These are phyloP conservation scores for Cheilosia vulpina DNA, from an alignment of 2,888 invertebrate genomes.

Conservation along the genomic window DNA sequence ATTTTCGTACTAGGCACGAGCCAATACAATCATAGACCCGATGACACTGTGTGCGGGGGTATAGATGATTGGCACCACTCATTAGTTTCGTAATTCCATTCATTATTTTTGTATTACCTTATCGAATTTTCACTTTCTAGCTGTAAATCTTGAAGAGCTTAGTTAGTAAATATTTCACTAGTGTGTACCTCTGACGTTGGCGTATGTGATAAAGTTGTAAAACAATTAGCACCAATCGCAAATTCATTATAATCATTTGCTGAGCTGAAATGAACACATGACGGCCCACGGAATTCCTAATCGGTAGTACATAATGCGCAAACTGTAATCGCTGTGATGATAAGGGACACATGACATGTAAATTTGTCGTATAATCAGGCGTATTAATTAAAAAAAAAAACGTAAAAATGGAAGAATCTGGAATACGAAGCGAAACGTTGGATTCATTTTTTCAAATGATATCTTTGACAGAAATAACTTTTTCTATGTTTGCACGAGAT, in stretches of 20 bases:
- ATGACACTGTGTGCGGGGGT: background rate
- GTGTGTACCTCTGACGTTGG: slow-evolving; percentile 13
- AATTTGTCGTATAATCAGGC: background rate
- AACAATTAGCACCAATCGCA: slow-evolving; percentile 41
- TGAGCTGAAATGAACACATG: background rate
- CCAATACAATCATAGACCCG: background rate
- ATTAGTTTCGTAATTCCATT: slow-evolving; percentile 29
- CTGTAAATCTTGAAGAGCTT: slow-evolving; percentile 18
- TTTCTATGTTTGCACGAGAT: no score
- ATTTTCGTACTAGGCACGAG: slow-evolving; percentile 10
- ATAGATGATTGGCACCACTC: slow-evolving; percentile 3
- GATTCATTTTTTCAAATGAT: no score
- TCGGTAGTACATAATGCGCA: background rate
- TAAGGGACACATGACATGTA: slow-evolving; percentile 35
- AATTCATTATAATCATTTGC: slow-evolving; percentile 20
- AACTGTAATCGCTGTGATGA: background rate
- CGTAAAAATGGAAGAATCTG: no score
- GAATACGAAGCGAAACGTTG: no score
- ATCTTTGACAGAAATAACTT: no score
- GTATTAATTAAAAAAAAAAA: no score
- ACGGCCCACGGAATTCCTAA: background rate
- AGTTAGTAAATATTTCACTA: background rate
- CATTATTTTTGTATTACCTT: slow-evolving; percentile 44
- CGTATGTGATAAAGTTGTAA: slow-evolving; percentile 27
- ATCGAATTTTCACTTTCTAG: slow-evolving; percentile 56